Evolutionary conservation across 1,140 invertebrate species (phyloP).

Genomic region (Eriocheir sinensis): DNA sequence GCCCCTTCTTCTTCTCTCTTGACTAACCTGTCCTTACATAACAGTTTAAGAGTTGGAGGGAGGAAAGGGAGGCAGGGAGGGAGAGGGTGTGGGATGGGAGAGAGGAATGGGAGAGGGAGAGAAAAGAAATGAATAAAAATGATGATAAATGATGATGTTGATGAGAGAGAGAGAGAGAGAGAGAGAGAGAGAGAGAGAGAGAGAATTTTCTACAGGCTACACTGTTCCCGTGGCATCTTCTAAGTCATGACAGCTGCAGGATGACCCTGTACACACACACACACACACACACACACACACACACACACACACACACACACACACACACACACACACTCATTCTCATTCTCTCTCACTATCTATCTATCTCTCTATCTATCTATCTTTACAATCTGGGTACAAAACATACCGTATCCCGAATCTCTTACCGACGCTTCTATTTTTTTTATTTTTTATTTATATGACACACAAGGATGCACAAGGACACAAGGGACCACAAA

Average conservation of each 20-base stretch:
- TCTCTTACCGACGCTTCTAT: no score
- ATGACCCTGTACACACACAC: background rate
- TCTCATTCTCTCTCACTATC: background rate
- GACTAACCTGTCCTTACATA: background rate
- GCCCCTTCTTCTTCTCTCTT: background rate
- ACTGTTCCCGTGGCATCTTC: background rate
- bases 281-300: background rate
- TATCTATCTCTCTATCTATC: no score
- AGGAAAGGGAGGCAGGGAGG: background rate
- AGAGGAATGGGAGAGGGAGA: no score
- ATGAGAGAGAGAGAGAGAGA: conserved; percentile 18
- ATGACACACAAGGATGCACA: no score
- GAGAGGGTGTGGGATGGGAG: background rate
- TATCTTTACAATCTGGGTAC: no score
- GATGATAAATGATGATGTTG: no score
- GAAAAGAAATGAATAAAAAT: no score
- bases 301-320: conserved; percentile 37
- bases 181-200: conserved; percentile 14
- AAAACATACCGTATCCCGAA: no score
- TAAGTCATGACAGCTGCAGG: background rate
- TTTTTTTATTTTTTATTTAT: no score
- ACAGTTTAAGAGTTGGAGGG: background rate
- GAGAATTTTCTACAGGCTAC: background rate
- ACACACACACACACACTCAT: conserved; percentile 45
- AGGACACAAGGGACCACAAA: no score